Percentiles rank a stretch among this genome's conserved stretches.
These are phyloP conservation scores for Gymnoscopelus braueri DNA, from an alignment of 2,797 vertebrate genomes.

Conservation along the genomic window DNA sequence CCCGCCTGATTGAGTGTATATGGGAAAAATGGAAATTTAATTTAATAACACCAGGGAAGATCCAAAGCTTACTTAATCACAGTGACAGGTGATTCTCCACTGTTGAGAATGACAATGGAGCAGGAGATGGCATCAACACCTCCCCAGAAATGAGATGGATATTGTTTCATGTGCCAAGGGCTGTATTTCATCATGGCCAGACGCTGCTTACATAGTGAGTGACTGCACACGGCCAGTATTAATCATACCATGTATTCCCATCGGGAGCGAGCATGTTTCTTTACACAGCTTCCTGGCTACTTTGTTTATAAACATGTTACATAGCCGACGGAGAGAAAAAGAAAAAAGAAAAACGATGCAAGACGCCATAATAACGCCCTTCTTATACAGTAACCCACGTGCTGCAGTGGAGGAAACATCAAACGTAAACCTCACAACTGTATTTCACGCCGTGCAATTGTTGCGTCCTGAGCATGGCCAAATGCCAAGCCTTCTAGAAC, in stretches of 20 bases:
- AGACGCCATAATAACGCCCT: conserved; percentile 37
- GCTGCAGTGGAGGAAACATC: conserved; percentile 23
- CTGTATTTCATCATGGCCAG: conserved; percentile 61
- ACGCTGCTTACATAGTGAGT: conserved; percentile 57
- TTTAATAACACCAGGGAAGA: conserved; percentile 70
- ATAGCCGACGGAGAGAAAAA: conserved; percentile 38
- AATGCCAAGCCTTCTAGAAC: too few species aligned
- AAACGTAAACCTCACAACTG: conserved; percentile 15
- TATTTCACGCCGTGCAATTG: too few species aligned
- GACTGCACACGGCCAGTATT: conserved; percentile 66
- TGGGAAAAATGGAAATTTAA: conserved; percentile 68
- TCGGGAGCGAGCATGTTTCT: conserved; percentile 51
- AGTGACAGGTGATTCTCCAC: conserved; percentile 69
- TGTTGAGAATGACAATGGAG: conserved; percentile 65
- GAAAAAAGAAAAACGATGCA: conserved; percentile 55
- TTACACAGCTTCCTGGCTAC: conserved; percentile 55
- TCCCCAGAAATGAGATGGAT: conserved; percentile 69
- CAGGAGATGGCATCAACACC: conserved; percentile 48
- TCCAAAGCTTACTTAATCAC: conserved; percentile 75
- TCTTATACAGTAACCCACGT: too few species aligned
- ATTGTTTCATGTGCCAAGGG: conserved; percentile 65
- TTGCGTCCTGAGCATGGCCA: too few species aligned
- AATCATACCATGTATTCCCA: conserved; percentile 68
- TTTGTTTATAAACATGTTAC: conserved; percentile 67
- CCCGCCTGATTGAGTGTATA: conserved; percentile 54